These are phyloP conservation scores for Gallinago paraguaiae DNA, from an alignment of 2,113 vertebrate species.

Conservation along the genomic window DNA sequence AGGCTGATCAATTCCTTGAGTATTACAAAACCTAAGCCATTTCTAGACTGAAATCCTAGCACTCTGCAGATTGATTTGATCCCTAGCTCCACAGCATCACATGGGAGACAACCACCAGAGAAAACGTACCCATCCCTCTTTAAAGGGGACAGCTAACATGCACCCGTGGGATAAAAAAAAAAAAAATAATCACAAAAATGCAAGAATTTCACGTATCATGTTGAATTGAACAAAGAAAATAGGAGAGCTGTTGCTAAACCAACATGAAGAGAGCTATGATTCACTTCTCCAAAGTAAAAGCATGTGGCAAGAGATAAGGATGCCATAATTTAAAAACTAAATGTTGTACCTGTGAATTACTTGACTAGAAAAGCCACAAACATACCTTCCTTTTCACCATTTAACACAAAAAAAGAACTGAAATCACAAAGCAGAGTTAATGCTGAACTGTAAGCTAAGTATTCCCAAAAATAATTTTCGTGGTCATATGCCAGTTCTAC, in stretches of 20 bases:
- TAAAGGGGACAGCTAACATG: background rate
- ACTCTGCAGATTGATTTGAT: background rate
- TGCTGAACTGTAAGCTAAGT: background rate
- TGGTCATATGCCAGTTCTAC: background rate
- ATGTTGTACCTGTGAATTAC: background rate
- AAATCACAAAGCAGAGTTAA: background rate
- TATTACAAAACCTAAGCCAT: background rate
- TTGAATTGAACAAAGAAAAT: background rate
- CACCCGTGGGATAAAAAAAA: background rate
- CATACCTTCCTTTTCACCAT: background rate
- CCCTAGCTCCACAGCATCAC: background rate
- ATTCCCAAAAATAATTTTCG: background rate
- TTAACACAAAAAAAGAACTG: background rate
- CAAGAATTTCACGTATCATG: background rate
- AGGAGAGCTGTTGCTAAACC: background rate
- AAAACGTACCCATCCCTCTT: background rate
- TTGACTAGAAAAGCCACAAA: background rate
- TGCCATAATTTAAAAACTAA: background rate
- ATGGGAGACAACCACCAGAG: background rate
- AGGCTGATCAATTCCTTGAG: background rate
- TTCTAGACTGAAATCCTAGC: background rate
- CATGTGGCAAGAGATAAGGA: background rate
- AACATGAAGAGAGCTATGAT: background rate
- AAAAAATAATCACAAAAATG: background rate
- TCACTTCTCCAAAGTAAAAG: background rate